phyloP scores from a whole-genome alignment of 1,140 invertebrate species.

The Macrobrachium rosenbergii region DNA sequence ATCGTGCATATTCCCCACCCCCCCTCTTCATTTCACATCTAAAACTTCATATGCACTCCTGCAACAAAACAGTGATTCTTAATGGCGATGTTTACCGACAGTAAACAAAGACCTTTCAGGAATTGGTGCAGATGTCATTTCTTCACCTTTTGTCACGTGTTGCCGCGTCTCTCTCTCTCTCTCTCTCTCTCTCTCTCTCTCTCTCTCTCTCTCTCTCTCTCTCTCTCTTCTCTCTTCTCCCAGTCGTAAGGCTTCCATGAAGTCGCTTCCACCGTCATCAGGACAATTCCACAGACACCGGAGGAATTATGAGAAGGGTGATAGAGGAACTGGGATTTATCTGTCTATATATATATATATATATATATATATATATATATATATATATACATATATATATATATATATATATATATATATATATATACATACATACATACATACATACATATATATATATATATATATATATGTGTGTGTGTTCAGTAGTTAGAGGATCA shows the following conservation, averaged over 20 bases:
- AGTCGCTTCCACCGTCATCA: too few species aligned
- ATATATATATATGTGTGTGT: too few species aligned
- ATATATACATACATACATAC: neutral
- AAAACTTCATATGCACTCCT: too few species aligned
- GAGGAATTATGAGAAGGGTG: neutral
- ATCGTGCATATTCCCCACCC: neutral
- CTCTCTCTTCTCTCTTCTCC: slow-evolving; percentile 1
- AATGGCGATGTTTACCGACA: too few species aligned
- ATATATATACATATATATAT: neutral
- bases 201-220: slow-evolving; percentile 19
- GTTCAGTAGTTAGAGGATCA: too few species aligned
- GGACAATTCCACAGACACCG: neutral
- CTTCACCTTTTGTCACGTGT: too few species aligned
- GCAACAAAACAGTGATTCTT: too few species aligned
- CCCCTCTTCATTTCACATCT: neutral
- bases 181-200: slow-evolving; percentile 13
- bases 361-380: slow-evolving; percentile 4
- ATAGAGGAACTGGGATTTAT: neutral
- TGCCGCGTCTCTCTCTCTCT: neutral
- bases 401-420: slow-evolving; percentile 15
- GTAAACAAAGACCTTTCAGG: too few species aligned
- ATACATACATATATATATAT: too few species aligned
- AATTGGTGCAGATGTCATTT: too few species aligned
- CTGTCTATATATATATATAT: slow-evolving; percentile 11
- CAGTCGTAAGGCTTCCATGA: too few species aligned